Base-by-base conservation (phyloP, 2,888 invertebrate species). In the Heliconius aoede region DNA sequence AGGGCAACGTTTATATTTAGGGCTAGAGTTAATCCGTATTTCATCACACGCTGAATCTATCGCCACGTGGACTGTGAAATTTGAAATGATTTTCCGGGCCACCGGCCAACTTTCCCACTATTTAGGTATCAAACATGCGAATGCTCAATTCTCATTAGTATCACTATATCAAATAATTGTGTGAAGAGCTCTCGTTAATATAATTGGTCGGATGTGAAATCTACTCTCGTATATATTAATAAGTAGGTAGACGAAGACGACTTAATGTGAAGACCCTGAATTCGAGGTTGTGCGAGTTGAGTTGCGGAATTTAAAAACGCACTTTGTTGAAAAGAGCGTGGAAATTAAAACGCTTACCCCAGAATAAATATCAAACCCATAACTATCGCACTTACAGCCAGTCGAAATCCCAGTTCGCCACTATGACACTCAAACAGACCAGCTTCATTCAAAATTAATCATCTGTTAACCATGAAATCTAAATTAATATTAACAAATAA, bases 21-120 rank as follows among this genome's bases (percentile, higher is more conserved):
- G 87, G 86, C 88, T 82, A 86, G 86, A 90, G 89, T 88, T 87
- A 87, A 86, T 86, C 85, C 84, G 86, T 86, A 87, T 90, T 86
- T 78, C 80, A 80, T 80, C 78, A 78, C 80, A 79, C 79, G 79
- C 79, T 58, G 69, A 74, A 78, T 79, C 78, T 72, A 78, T 78
- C 72, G 68, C 61, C 84, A 85, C 85, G 85, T 85, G 85, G 83
- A 85, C 88, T 89, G 89, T 88, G 88, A 90, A 91, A 81, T 83
- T 76, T 77, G 78, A 81, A 80, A 81, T 76, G 78, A 80, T 78
- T 80, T 73, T 72, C 76, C 78, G 76, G 76, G 73, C 68, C 67
- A 30, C 36, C 61, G 72, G 72, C 76, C 72, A 75, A 78, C 75
- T 79, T 76, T 76, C 68, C 73, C 69, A 73, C 58, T 78, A 78